Percentiles rank a stretch among this genome's conserved stretches.
These are phyloP conservation scores for Protonemura montana DNA, from an alignment of 2,888 invertebrate genomes.

Conservation along the genomic window DNA sequence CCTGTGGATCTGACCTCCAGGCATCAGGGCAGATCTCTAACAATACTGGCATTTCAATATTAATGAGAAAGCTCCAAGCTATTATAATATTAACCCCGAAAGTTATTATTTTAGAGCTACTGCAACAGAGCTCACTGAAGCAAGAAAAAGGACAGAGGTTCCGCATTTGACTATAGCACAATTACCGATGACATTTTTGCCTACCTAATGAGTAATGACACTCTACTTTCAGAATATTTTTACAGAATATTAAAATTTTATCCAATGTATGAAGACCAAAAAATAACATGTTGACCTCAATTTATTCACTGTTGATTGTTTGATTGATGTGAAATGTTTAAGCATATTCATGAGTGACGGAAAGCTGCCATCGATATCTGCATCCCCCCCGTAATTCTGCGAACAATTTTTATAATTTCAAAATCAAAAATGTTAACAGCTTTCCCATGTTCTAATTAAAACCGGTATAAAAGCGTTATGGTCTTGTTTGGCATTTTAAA, in stretches of 20 bases:
- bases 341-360: conserved; percentile 9
- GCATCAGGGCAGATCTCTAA: not conserved
- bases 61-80: not conserved
- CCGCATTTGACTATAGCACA: no score
- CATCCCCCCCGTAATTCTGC: not conserved
- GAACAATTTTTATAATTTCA: not conserved
- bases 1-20: not conserved
- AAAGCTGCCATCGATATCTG: not conserved
- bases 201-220: no score
- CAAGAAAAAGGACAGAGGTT: not conserved
- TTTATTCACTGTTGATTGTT: not conserved
- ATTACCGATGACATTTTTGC: no score
- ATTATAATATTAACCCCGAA: not conserved
- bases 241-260: not conserved
- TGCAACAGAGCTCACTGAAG: not conserved
- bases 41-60: not conserved
- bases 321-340: not conserved
- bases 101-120: not conserved
- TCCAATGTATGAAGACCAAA: not conserved
- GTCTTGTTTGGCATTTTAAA: not conserved
- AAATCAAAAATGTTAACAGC: conserved; percentile 3
- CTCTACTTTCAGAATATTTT: not conserved
- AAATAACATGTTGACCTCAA: not conserved
- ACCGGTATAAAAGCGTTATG: not conserved
- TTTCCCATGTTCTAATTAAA: not conserved